phyloP scores from a whole-genome alignment of 1,140 invertebrate species.

The Drosophila nasuta region DNA sequence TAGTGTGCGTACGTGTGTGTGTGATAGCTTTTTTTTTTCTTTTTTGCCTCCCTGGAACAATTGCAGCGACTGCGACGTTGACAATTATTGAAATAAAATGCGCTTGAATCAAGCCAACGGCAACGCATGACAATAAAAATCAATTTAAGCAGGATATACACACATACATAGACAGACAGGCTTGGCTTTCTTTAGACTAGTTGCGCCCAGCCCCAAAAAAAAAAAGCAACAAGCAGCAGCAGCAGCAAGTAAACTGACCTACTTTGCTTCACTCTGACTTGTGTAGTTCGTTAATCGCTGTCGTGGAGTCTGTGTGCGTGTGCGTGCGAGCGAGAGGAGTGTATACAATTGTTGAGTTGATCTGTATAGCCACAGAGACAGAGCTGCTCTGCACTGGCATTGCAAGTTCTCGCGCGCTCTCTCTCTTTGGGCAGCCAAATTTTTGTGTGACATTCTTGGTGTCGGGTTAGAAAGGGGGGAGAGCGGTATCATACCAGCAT shows the following conservation, averaged over 20 bases:
- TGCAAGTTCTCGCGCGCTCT: slow-evolving; percentile 1
- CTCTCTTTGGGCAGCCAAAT: slow-evolving; percentile 13
- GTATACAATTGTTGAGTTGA: slow-evolving; percentile 13
- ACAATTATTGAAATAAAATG: slow-evolving; percentile 36
- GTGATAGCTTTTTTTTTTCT: slow-evolving; percentile 9
- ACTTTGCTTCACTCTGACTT: slow-evolving; percentile 61
- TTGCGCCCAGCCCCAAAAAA: slow-evolving; percentile 20
- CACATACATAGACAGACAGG: not conserved
- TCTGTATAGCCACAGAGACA: not conserved
- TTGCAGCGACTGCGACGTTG: slow-evolving; percentile 22
- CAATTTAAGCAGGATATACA: slow-evolving; percentile 37
- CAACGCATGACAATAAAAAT: slow-evolving; percentile 49
- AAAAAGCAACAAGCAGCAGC: slow-evolving; percentile 25
- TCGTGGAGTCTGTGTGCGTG: slow-evolving; percentile 21
- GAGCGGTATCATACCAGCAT: not conserved
- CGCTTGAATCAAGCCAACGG: slow-evolving; percentile 26
- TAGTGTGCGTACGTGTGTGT: slow-evolving; percentile 19
- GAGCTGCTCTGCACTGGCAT: not conserved
- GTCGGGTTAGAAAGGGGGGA: not conserved
- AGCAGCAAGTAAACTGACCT: slow-evolving; percentile 51
- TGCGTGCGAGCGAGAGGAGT: not conserved
- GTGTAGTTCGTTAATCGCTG: slow-evolving; percentile 26
- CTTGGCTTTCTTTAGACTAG: slow-evolving; percentile 39
- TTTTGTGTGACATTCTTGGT: slow-evolving; percentile 2
- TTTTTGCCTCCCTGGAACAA: slow-evolving; percentile 10